phyloP scores from a whole-genome alignment of 2,797 vertebrate species.

The Gambusia yucatana region DNA sequence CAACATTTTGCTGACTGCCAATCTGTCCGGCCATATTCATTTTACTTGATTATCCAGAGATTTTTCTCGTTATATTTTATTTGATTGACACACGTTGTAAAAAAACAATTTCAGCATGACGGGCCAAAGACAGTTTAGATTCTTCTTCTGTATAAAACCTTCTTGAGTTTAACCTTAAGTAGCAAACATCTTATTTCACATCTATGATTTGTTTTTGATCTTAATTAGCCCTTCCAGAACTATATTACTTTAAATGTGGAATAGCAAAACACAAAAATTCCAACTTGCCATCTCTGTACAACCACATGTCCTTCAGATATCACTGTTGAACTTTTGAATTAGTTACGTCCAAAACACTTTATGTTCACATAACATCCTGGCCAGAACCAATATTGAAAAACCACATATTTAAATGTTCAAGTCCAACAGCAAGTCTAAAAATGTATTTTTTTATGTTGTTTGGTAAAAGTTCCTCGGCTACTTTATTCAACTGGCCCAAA shows the following conservation, averaged over 20 bases:
- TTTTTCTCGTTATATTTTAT: conserved; percentile 21
- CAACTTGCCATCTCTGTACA: not conserved
- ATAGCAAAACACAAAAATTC: not conserved
- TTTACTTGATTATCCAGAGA: conserved; percentile 13
- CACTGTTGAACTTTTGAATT: not conserved
- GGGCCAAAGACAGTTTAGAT: not conserved
- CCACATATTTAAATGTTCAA: not conserved
- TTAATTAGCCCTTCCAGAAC: not conserved
- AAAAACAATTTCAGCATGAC: not conserved
- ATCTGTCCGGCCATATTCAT: not conserved
- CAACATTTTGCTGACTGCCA: conserved; percentile 12
- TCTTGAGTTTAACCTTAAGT: not conserved
- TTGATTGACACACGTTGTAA: conserved; percentile 13
- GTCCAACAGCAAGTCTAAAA: not conserved
- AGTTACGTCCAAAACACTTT: not conserved
- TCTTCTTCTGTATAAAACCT: not conserved
- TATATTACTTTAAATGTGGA: not conserved
- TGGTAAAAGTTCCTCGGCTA: not conserved
- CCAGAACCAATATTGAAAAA: not conserved
- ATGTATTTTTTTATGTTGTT: not conserved
- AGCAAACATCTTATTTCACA: not conserved
- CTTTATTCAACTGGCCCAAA: not conserved
- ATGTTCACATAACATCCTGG: not conserved
- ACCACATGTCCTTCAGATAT: not conserved
- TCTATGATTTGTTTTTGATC: not conserved